phyloP scores from a whole-genome alignment of 2,797 vertebrate genomes.

The Simalia tracyae region DNA sequence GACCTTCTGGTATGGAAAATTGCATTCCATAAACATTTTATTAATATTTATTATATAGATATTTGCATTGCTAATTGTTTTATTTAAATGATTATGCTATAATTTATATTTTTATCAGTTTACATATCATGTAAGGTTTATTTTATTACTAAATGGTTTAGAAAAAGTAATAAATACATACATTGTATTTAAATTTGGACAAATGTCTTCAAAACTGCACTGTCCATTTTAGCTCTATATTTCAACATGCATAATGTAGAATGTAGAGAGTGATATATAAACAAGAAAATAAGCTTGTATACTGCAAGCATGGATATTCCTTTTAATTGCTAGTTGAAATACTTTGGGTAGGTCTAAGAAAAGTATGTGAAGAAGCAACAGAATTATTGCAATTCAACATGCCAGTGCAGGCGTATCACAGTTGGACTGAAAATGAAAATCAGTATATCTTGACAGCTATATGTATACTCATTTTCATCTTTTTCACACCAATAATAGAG shows the following conservation, averaged over 20 bases:
- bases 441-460: neutral
- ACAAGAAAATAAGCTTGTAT: neutral
- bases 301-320: neutral
- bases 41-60: too few relatives aligned
- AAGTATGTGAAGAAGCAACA: neutral
- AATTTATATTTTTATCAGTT: too few relatives aligned
- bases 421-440: neutral
- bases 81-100: too few relatives aligned
- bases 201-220: neutral
- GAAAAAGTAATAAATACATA: too few relatives aligned
- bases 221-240: neutral
- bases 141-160: too few relatives aligned
- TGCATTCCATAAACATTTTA: too few relatives aligned
- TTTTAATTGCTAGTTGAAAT: neutral
- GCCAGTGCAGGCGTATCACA: neutral
- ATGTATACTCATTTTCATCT: neutral
- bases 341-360: neutral
- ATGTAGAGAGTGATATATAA: neutral
- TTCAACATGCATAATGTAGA: neutral
- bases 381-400: neutral
- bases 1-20: too few relatives aligned
- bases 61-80: too few relatives aligned
- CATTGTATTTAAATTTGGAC: neutral
- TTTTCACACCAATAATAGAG: neutral
- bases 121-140: too few relatives aligned